Evolutionary conservation across 1,140 invertebrate genomes (phyloP), one percentile per base, ranked within the genome.

Genomic region (Macrobrachium nipponense): DNA sequence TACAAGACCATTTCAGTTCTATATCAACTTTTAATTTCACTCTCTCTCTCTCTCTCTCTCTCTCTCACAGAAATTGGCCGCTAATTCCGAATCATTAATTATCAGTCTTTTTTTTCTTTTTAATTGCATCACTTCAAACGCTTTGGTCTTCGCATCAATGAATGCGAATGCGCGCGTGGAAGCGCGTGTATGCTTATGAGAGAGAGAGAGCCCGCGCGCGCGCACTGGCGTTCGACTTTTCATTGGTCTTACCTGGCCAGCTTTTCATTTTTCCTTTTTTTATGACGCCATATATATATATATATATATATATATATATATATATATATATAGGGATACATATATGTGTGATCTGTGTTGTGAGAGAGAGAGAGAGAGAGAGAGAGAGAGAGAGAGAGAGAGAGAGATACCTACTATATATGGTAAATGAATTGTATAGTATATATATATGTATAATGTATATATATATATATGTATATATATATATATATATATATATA

Each of bases 31-130:
- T 44, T 14, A 14, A 27, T 76, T 23, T 73, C 70, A 4, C 70
- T 73, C 70, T 73, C 70, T 73, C 70, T 73, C 18, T 36, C 70
- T 73, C 18, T 73, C 70, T 73, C 18, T 73, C 70, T 73, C 70
- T 73, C 70, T 73, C 18, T 73, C 70, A 27, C 27, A 36, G 27
- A 36, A 36, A 36, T 36, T 4, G 27, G 1, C 27, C 27, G 27
- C 1, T 36, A 36, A 36, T 36, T 36, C 27, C 27, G 27, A 1
- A 36, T 36, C 27, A 36, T 36, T 36, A 36, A 36, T 36, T 73
- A 15, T 73, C 27, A 18, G 14, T 27, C 27, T 73, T n/a, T n/a
- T 73, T 73, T 73, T 73, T 36, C 6, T 27, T 72, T 72, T 23
- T 17, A 17, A n/a, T 73, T 6, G 2, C 27, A 15, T 73, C 70